Evolutionary conservation across 1,140 invertebrate genomes (phyloP).

Genomic region (Idris sp.): DNA sequence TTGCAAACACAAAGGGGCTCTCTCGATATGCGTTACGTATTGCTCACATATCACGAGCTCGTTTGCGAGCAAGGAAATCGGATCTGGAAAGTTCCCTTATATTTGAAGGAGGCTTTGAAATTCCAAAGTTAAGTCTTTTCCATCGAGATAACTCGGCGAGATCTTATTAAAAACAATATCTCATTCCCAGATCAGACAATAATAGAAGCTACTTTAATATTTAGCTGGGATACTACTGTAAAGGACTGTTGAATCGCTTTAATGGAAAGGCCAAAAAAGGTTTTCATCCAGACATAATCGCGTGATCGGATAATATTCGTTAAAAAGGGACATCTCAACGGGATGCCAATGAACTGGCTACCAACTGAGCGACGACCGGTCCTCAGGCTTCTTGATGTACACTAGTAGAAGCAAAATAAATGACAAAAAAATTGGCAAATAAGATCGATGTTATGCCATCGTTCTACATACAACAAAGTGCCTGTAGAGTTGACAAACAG

Average conservation of each 20-base stretch:
- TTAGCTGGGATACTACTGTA: too few relatives aligned
- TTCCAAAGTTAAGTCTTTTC: too few relatives aligned
- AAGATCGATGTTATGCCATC: constrained; percentile 53
- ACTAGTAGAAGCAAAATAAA: too few relatives aligned
- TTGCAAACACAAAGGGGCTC: constrained; percentile 42
- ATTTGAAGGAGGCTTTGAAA: too few relatives aligned
- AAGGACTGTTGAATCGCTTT: neutral
- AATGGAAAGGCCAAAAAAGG: constrained; percentile 12
- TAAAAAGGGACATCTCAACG: constrained; percentile 62
- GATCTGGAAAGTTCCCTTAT: constrained; percentile 36
- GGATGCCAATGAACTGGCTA: constrained; percentile 60
- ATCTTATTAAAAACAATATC: too few relatives aligned
- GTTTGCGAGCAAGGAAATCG: constrained; percentile 23
- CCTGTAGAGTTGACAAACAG: constrained; percentile 16
- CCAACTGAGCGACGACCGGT: constrained; percentile 41
- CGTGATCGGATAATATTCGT: constrained; percentile 68
- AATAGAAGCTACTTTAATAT: too few relatives aligned
- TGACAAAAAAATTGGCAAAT: constrained; percentile 33
- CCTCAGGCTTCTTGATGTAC: too few relatives aligned
- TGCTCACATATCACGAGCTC: constrained; percentile 37
- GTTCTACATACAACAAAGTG: constrained; percentile 45
- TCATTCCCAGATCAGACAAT: too few relatives aligned
- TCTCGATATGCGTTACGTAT: constrained; percentile 47
- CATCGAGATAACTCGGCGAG: too few relatives aligned
- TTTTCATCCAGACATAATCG: constrained; percentile 33